Evolutionary conservation across 1,140 invertebrate species (phyloP).

Genomic region (Drosophila equinoxialis): DNA sequence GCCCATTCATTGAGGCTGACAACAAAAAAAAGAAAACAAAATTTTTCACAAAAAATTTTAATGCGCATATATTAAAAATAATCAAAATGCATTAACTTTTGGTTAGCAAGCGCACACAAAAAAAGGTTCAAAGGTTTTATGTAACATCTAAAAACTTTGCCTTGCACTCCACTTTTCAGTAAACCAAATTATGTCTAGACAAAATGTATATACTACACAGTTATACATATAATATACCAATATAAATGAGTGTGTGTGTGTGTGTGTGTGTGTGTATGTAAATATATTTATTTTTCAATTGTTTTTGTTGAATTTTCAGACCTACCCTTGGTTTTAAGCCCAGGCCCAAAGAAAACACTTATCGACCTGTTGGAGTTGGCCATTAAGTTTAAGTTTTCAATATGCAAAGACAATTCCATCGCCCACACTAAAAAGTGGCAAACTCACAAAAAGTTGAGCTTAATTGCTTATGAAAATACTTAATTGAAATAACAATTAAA

Average conservation of each 20-base stretch:
- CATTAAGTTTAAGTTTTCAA: constrained; percentile 37
- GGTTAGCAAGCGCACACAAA: constrained; percentile 54
- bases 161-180: background rate
- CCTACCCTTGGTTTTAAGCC: constrained; percentile 12
- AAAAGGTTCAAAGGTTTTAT: constrained; percentile 32
- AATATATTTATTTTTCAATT: background rate
- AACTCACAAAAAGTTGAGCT: constrained; percentile 51
- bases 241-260: too few relatives aligned
- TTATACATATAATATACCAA: too few relatives aligned
- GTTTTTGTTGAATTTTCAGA: constrained; percentile 6
- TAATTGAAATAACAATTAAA: constrained; percentile 74
- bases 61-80: constrained; percentile 74
- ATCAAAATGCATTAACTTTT: constrained; percentile 79
- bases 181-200: background rate
- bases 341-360: constrained; percentile 43
- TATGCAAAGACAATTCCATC: constrained; percentile 62
- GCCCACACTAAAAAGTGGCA: constrained; percentile 47
- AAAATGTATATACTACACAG: background rate
- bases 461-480: constrained; percentile 78
- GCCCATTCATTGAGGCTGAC: constrained; percentile 11
- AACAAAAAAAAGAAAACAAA: constrained; percentile 16
- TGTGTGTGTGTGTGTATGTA: too few relatives aligned
- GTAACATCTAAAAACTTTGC: constrained; percentile 30
- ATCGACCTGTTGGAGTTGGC: constrained; percentile 29
- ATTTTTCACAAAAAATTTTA: constrained; percentile 28